Base-by-base conservation (phyloP, 37 sponge, comb jelly and placozoan genomes). In the Eunapius fragilis region DNA sequence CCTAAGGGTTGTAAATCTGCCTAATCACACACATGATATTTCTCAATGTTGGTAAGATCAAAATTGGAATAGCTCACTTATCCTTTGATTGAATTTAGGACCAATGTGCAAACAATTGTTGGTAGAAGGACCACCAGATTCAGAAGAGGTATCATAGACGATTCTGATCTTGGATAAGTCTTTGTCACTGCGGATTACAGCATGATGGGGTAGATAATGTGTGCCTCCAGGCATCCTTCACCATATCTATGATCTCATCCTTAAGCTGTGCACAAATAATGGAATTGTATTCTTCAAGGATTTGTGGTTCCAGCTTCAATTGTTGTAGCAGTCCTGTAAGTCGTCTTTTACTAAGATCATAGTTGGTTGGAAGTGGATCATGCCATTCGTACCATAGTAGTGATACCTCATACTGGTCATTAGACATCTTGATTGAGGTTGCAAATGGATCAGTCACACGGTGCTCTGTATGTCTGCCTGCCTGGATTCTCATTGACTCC, bases 161-260 rank as follows among this genome's bases (percentile, higher is more conserved):
- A 87, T 25, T 32, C 81, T 13, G 17, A 87, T 32, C 67, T 86
- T 86, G 6, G 80, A 50, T 37, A 79, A 80, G 34, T 35, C 38
- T 70, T 87, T 87, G 82, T 87, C 87, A 14, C 28, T 36, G 0
- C 75, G 74, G 67, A 86, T 72, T 17, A 86, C 87, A 19, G 75
- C 68, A 36, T 86, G 87, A 31, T 86, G 87, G 0, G 87, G 87
- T 34, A 86, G 37, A 73, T 80, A 79, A 50, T 86, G 87, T 2
- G 73, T 37, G 2, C 0, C 27, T 37, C 70, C 80, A 25, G 75
- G 36, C 30, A 5, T 73, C 68, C 26, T 79, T n/a, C n/a, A 76
- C 85, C 23, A 76, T 24, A 58, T 84, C 85, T 31, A 84, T 74
- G 22, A 84, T 84, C 23, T 77, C 85, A 19, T 38, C 14, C 36